phyloP scores from a whole-genome alignment of 64 coral and sea anemone species.

The Catalaphyllia jardinei region DNA sequence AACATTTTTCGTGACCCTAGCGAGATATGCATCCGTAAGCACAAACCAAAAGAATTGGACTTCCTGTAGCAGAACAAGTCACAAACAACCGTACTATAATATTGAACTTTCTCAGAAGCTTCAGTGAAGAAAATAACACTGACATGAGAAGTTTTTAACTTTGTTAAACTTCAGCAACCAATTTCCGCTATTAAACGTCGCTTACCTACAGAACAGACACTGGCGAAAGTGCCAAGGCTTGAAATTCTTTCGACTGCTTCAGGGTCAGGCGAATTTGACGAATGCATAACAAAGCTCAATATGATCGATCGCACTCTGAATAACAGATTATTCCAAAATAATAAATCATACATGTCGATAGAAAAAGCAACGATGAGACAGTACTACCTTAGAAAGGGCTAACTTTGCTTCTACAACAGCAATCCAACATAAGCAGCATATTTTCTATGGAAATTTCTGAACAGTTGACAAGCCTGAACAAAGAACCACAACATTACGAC shows the following conservation, averaged over 20 bases:
- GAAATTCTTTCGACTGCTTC: slow-evolving; percentile 17
- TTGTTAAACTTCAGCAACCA: background rate
- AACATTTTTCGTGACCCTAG: slow-evolving; percentile 32
- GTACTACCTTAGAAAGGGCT: background rate
- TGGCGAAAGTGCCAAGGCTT: background rate
- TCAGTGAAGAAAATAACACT: background rate
- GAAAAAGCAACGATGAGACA: background rate
- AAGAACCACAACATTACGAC: slow-evolving; percentile 39
- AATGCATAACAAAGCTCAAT: slow-evolving; percentile 55
- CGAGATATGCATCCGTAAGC: slow-evolving; percentile 31
- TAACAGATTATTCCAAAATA: slow-evolving; percentile 24
- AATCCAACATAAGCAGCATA: background rate
- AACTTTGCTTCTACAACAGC: background rate
- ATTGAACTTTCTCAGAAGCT: slow-evolving; percentile 31
- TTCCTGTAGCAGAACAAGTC: slow-evolving; percentile 25
- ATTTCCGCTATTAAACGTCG: background rate
- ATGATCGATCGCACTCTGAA: slow-evolving; percentile 24
- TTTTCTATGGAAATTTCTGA: slow-evolving; percentile 31
- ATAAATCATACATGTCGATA: slow-evolving; percentile 31
- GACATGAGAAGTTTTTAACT: background rate
- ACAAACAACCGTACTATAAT: background rate
- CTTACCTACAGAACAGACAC: slow-evolving; percentile 2
- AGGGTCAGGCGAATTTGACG: slow-evolving; percentile 43
- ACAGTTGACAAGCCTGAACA: slow-evolving; percentile 55
- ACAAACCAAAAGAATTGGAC: slow-evolving; percentile 8